Percentiles rank a stretch among this genome's conserved stretches.
phyloP scores from a whole-genome alignment of 92 coral and sea anemone species.

The Porites cylindrica region DNA sequence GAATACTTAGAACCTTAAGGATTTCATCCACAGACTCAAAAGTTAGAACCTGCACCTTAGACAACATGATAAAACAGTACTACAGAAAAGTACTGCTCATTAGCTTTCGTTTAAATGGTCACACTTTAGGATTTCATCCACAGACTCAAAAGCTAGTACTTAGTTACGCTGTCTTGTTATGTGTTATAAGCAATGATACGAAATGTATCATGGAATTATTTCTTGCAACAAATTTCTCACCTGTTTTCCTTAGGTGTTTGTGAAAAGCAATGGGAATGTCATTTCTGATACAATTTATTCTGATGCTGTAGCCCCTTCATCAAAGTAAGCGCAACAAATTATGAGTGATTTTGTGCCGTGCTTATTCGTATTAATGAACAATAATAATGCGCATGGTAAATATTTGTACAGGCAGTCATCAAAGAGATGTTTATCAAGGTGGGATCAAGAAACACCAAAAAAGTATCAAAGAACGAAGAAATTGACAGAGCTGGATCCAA shows the following conservation, averaged over 20 bases:
- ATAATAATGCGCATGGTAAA: neutral
- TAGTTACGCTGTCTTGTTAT: too few species aligned
- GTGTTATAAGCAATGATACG: neutral
- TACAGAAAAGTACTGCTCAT: neutral
- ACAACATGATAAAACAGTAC: neutral
- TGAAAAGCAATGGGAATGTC: constrained; percentile 12
- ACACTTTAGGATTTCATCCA: neutral
- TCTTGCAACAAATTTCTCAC: neutral
- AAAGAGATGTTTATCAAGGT: constrained; percentile 49
- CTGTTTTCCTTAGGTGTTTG: neutral
- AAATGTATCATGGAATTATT: neutral
- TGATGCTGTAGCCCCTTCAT: neutral
- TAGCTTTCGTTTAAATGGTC: neutral
- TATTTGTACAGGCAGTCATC: constrained; percentile 35
- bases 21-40: neutral
- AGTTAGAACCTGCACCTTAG: neutral
- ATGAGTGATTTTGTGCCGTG: neutral
- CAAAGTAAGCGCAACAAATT: constrained; percentile 23
- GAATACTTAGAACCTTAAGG: too few species aligned
- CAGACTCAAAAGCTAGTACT: neutral
- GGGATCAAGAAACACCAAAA: constrained; percentile 58
- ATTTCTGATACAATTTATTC: constrained; percentile 29
- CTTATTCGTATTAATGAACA: neutral
- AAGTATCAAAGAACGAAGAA: constrained; percentile 5
- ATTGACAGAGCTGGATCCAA: neutral